phyloP scores from a whole-genome alignment of 2,888 invertebrate species.

The Leptothorax acervorum region DNA sequence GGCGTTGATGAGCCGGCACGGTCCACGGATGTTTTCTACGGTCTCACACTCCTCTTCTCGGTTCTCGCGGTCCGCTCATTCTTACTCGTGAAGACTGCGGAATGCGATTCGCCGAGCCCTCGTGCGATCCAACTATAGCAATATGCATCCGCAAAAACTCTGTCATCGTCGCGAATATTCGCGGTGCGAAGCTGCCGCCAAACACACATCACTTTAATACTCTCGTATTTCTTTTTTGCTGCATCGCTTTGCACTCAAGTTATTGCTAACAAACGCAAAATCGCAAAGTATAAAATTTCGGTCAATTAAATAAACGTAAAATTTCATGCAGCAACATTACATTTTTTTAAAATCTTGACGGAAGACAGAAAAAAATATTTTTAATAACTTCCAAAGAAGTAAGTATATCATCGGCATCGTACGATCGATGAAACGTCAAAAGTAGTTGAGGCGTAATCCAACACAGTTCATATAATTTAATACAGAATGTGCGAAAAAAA shows the following conservation, averaged over 20 bases:
- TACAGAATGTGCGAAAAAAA: conserved; percentile 56
- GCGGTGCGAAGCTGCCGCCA: conserved; percentile 25
- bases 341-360: not conserved
- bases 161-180: conserved; percentile 51
- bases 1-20: conserved; percentile 83
- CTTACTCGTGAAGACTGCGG: conserved; percentile 80
- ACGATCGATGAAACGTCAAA: conserved; percentile 62
- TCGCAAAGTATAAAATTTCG: not conserved
- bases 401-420: conserved; percentile 40
- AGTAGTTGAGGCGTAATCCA: conserved; percentile 74
- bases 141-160: conserved; percentile 79
- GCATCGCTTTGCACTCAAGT: not conserved
- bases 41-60: conserved; percentile 60
- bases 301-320: not conserved
- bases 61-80: conserved; percentile 71
- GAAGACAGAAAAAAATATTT: not conserved
- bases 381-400: not conserved
- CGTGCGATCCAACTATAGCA: conserved; percentile 75
- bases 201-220: not conserved
- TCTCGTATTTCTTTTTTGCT: not conserved
- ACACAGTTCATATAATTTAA: conserved; percentile 77
- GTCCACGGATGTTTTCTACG: conserved; percentile 83
- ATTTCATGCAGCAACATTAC: not conserved
- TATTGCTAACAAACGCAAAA: not conserved
- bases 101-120: conserved; percentile 78